Conservation (phyloP, 2,113 vertebrate genomes). For the Picathartes gymnocephalus region DNA sequence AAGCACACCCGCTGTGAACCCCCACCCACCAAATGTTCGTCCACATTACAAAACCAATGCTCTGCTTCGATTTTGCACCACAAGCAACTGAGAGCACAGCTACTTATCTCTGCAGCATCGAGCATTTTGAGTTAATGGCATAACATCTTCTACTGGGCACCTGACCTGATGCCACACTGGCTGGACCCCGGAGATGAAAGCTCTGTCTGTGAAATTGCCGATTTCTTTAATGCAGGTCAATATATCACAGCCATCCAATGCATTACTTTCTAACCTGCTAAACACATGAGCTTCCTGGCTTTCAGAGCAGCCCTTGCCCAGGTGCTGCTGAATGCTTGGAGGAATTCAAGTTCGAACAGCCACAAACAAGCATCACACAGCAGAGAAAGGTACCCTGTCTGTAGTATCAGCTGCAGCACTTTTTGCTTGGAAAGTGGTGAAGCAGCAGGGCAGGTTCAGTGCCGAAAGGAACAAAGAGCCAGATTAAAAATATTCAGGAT, state of each 20-base stretch:
- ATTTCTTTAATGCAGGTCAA: not conserved
- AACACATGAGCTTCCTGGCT: not conserved
- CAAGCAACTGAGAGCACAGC: not conserved
- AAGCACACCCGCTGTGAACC: not conserved
- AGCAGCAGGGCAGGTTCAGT: not conserved
- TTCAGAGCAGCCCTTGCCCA: not conserved
- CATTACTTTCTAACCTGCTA: not conserved
- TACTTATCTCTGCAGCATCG: slow-evolving; percentile 6
- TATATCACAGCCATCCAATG: not conserved
- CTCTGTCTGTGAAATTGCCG: not conserved
- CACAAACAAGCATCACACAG: not conserved
- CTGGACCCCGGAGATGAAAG: not conserved
- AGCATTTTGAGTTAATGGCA: not conserved
- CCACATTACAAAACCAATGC: not conserved
- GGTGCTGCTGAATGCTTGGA: not conserved
- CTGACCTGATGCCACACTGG: not conserved
- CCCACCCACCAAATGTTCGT: not conserved
- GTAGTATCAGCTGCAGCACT: not conserved
- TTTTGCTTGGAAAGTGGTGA: not conserved
- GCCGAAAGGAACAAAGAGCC: not conserved
- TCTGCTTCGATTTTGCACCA: not conserved
- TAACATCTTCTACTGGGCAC: not conserved
- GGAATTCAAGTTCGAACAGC: not conserved
- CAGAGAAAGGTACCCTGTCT: not conserved
- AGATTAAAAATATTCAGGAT: not conserved